Evolutionary conservation across 2,113 vertebrate species (phyloP).

Genomic region (Gorsachius goisagi): DNA sequence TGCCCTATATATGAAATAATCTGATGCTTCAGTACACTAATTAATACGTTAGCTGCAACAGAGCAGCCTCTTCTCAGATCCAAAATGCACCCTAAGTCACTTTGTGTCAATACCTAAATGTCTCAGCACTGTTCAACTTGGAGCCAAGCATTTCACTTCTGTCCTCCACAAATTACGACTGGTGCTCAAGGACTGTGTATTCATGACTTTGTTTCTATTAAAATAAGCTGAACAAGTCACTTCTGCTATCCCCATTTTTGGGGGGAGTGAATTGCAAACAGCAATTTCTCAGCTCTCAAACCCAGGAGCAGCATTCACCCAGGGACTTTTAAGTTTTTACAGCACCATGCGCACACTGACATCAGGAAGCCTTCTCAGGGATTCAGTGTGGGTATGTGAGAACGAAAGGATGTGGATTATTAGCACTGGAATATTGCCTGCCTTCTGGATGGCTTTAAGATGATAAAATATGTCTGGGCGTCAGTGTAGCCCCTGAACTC

Average conservation of each 20-base stretch:
- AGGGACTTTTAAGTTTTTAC: not conserved
- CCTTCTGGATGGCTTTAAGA: not conserved
- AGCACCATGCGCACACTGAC: not conserved
- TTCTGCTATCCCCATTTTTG: not conserved
- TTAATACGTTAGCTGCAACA: not conserved
- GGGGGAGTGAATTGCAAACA: not conserved
- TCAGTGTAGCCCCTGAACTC: not conserved
- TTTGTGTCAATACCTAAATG: not conserved
- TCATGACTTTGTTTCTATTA: not conserved
- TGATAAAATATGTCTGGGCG: not conserved
- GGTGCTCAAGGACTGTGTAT: not conserved
- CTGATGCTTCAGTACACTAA: not conserved
- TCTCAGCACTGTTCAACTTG: not conserved
- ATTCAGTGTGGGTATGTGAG: not conserved
- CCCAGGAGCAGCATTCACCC: not conserved
- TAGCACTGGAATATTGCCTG: not conserved
- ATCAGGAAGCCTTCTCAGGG: not conserved
- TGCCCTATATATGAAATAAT: not conserved
- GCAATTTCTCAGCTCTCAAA: not conserved
- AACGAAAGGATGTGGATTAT: not conserved
- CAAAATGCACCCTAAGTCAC: not conserved
- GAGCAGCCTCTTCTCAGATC: not conserved
- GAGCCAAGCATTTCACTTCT: not conserved
- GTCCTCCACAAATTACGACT: not conserved
- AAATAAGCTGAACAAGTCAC: not conserved